Conservation (phyloP, 1,140 invertebrate genomes). For the Artemia franciscana region DNA sequence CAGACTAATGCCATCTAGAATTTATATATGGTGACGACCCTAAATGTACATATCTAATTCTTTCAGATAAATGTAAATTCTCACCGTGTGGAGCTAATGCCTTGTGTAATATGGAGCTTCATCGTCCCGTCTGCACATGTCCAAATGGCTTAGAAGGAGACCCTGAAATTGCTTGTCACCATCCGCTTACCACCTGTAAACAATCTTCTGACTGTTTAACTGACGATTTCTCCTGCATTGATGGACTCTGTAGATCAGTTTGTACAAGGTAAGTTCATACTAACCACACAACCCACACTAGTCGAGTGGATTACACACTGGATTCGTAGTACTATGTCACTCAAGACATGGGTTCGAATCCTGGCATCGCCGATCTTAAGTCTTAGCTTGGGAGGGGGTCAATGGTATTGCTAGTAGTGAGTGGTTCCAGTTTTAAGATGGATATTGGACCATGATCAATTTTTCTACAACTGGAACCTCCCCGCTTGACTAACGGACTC, state of each 20-base stretch:
- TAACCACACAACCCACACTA: no score
- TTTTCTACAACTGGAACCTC: no score
- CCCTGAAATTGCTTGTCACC: constrained; percentile 41
- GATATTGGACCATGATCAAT: no score
- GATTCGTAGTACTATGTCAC: not conserved
- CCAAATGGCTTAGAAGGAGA: constrained; percentile 43
- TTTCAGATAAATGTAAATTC: constrained; percentile 30
- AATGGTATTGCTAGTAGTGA: no score
- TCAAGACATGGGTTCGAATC: no score
- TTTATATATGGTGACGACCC: no score
- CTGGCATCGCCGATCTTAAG: no score
- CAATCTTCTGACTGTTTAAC: constrained; percentile 33
- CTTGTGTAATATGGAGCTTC: constrained; percentile 44
- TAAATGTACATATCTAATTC: no score
- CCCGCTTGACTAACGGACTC: no score
- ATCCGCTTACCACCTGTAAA: constrained; percentile 34
- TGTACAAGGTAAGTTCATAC: constrained; percentile 37
- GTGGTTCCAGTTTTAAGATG: no score
- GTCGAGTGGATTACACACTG: not conserved
- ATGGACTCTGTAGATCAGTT: constrained; percentile 40
- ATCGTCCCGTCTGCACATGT: constrained; percentile 47
- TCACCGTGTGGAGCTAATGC: constrained; percentile 61
- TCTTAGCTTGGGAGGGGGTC: no score
- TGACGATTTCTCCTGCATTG: constrained; percentile 40
- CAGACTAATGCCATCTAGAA: no score